Evolutionary conservation across 2,888 invertebrate species (phyloP).

Genomic region (Phlogophora meticulosa): DNA sequence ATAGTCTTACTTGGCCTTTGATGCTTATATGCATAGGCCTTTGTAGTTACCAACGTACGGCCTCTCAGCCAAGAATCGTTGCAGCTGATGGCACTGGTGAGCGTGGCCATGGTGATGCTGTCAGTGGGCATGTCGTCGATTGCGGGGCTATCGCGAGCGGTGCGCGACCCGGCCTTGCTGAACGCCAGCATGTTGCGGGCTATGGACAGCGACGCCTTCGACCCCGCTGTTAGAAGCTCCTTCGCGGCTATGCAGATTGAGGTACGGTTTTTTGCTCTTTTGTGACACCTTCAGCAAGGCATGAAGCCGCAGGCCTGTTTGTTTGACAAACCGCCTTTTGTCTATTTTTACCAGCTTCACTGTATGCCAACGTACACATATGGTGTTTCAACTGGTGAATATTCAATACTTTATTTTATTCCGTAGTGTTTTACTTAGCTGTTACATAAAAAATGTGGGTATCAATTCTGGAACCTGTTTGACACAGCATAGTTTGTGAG

Average conservation of each 20-base stretch:
- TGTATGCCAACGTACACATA: no score
- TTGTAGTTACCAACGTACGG: background rate
- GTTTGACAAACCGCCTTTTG: no score
- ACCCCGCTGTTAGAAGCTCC: constrained; percentile 79
- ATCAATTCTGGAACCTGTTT: no score
- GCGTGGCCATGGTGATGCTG: constrained; percentile 81
- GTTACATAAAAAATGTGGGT: no score
- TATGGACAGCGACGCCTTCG: constrained; percentile 74
- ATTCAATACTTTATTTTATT: no score
- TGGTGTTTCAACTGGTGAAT: no score
- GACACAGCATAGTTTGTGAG: no score
- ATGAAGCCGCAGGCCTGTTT: no score
- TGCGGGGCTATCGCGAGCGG: constrained; percentile 75
- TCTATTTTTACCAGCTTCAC: no score
- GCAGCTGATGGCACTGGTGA: constrained; percentile 81
- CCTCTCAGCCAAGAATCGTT: background rate
- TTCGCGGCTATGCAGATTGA: constrained; percentile 86
- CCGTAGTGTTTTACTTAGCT: no score
- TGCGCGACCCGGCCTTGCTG: constrained; percentile 78
- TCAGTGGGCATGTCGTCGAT: constrained; percentile 79
- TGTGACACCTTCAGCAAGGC: no score
- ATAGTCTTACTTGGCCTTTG: no score
- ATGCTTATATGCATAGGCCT: background rate
- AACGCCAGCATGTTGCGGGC: constrained; percentile 85
- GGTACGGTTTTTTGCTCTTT: constrained; percentile 63